phyloP scores from a whole-genome alignment of 2,113 vertebrate genomes.

The Solea solea region DNA sequence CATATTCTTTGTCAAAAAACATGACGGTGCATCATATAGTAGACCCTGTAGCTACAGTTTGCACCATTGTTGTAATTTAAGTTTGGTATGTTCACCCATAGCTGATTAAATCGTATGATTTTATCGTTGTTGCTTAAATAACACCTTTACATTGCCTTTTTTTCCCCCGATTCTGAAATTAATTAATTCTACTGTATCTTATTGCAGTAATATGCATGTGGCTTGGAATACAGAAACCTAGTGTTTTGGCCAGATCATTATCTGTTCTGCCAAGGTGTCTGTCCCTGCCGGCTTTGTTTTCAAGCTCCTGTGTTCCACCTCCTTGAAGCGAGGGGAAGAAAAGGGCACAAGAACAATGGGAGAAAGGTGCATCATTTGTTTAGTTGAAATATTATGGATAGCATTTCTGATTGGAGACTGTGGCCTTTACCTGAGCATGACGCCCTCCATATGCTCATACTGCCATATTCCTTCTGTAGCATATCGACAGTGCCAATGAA shows the following conservation, averaged over 20 bases:
- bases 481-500: constrained; percentile 15
- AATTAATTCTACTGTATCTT: constrained; percentile 1
- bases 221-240: not conserved
- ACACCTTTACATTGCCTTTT: not conserved
- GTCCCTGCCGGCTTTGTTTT: constrained; percentile 33
- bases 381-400: constrained; percentile 54
- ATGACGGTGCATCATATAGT: not conserved
- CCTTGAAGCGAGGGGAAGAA: constrained; percentile 11
- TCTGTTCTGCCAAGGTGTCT: not conserved
- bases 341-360: constrained; percentile 47
- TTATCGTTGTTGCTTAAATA: not conserved
- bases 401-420: constrained; percentile 29
- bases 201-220: not conserved
- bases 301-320: not conserved
- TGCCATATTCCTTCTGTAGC: constrained; percentile 10
- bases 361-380: constrained; percentile 52
- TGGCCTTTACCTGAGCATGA: constrained; percentile 46
- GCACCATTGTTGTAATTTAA: too few species aligned
- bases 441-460: not conserved
- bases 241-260: constrained; percentile 19
- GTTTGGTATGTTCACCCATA: too few species aligned
- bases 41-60: not conserved
- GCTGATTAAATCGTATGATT: not conserved
- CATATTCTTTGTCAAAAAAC: constrained; percentile 28
- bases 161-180: not conserved